Evolutionary conservation across 2,797 vertebrate genomes (phyloP).

Genomic region (Valencia hispanica): DNA sequence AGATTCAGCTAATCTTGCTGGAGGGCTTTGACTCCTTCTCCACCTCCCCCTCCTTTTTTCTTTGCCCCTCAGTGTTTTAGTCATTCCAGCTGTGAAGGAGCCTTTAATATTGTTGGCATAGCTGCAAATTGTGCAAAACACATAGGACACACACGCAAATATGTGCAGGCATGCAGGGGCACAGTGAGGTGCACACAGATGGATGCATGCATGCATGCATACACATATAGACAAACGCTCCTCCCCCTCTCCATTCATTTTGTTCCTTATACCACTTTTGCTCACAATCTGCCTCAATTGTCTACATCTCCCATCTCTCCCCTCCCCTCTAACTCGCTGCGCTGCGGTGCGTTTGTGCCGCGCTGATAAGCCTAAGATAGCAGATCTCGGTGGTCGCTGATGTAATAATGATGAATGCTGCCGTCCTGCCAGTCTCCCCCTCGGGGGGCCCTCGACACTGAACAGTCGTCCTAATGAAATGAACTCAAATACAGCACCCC

Average conservation of each 20-base stretch:
- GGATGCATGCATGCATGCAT: conserved; percentile 19
- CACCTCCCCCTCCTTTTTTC: conserved; percentile 47
- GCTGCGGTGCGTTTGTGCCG: conserved; percentile 79
- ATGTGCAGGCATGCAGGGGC: conserved; percentile 71
- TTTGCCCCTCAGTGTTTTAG: conserved; percentile 72
- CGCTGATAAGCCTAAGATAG: conserved; percentile 87
- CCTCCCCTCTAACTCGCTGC: conserved; percentile 67
- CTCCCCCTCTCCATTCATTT: conserved; percentile 69
- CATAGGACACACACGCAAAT: conserved; percentile 61
- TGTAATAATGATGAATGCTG: conserved; percentile 94
- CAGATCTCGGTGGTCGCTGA: conserved; percentile 91
- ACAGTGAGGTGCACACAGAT: conserved; percentile 48
- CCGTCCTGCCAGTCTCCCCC: conserved; percentile 82
- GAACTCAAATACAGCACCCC: conserved; percentile 81
- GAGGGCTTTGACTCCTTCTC: conserved; percentile 48
- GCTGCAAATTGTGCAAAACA: conserved; percentile 74
- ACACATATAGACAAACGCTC: conserved; percentile 26
- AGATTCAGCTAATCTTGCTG: conserved; percentile 73
- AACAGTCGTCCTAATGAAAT: conserved; percentile 86
- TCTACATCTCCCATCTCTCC: conserved; percentile 74
- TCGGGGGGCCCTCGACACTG: conserved; percentile 69
- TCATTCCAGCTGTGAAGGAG: conserved; percentile 77
- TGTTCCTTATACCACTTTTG: conserved; percentile 70
- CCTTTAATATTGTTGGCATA: conserved; percentile 80
- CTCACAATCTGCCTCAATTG: conserved; percentile 70